phyloP scores from a whole-genome alignment of 2,888 invertebrate species.

The Dicyrtoma fusca region DNA sequence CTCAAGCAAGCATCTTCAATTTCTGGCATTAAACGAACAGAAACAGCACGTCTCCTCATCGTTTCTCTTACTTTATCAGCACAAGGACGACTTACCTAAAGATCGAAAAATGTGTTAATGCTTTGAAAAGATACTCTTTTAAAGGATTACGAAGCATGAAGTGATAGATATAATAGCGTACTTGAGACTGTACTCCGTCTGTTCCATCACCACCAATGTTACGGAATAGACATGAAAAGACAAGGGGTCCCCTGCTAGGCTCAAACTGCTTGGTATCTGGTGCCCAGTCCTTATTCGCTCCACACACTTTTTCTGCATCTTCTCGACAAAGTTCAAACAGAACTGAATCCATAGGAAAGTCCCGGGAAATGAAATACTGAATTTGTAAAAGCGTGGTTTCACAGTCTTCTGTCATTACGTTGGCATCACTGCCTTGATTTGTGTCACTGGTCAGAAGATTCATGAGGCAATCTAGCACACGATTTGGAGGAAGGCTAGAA shows the following conservation, averaged over 20 bases:
- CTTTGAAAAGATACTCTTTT: too few species aligned
- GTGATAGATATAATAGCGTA: too few species aligned
- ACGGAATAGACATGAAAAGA: constrained; percentile 88
- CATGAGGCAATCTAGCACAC: constrained; percentile 90
- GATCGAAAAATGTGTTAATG: too few species aligned
- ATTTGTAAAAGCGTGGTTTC: constrained; percentile 90
- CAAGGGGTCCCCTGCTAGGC: constrained; percentile 78
- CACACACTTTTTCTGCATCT: constrained; percentile 82
- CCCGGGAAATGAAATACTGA: constrained; percentile 94
- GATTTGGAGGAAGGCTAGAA: constrained; percentile 42
- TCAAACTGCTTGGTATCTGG: constrained; percentile 68
- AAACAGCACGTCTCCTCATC: constrained; percentile 89
- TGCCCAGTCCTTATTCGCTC: constrained; percentile 77
- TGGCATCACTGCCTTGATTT: constrained; percentile 45
- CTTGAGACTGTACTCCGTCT: constrained; percentile 10
- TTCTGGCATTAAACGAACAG: constrained; percentile 91
- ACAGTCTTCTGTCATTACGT: constrained; percentile 80
- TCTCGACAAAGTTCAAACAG: constrained; percentile 84
- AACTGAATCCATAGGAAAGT: constrained; percentile 89
- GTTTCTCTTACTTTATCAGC: constrained; percentile 80
- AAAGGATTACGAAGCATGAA: too few species aligned
- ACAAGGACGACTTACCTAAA: constrained; percentile 57
- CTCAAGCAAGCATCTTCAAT: constrained; percentile 87
- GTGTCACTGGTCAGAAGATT: constrained; percentile 80
- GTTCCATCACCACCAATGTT: constrained; percentile 60